Percentiles rank a stretch among this genome's conserved stretches.
These are phyloP conservation scores for Poecilia wingei DNA, from an alignment of 2,797 vertebrate species.

Conservation along the genomic window DNA sequence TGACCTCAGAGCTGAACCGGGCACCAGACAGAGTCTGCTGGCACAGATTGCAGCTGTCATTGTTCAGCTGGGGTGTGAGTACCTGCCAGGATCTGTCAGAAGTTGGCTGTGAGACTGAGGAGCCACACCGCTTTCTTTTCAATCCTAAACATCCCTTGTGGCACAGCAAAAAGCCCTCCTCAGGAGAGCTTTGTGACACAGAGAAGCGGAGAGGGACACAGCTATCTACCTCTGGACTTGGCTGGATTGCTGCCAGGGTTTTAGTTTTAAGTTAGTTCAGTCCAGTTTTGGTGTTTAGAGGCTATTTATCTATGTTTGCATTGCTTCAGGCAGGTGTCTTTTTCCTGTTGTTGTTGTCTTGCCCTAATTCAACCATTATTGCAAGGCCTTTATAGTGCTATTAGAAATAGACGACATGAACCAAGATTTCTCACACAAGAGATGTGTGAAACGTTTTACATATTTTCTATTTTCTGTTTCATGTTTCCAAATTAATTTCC, in stretches of 20 bases:
- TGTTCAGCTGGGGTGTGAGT: conserved; percentile 61
- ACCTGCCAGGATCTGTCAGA: conserved; percentile 74
- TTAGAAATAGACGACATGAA: conserved; percentile 6
- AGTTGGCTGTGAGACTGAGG: conserved; percentile 68
- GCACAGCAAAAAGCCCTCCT: conserved; percentile 67
- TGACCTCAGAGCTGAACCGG: conserved; percentile 52
- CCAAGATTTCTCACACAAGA: conserved; percentile 8
- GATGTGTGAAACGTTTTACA: conserved; percentile 18
- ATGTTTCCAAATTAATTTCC: conserved; percentile 9
- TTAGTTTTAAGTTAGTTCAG: conserved; percentile 36
- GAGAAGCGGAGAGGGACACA: conserved; percentile 43
- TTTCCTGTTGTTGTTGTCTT: conserved; percentile 10
- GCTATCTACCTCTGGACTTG: conserved; percentile 52
- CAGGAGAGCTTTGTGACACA: conserved; percentile 69
- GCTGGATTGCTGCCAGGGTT: conserved; percentile 50
- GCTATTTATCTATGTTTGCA: conserved; percentile 65
- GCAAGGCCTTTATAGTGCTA: conserved; percentile 5
- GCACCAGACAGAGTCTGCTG: conserved; percentile 65
- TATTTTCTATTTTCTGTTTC: conserved; percentile 5
- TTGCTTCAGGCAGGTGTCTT: conserved; percentile 28
- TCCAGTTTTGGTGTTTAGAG: conserved; percentile 57
- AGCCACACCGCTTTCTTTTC: conserved; percentile 73
- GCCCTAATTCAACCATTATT: background rate
- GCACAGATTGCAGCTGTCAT: conserved; percentile 61
- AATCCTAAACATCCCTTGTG: conserved; percentile 53